A percentile compares a stretch with the other conserved stretches of the same genome.
These are phyloP conservation scores for Sturnira hondurensis DNA, from an alignment of 2,113 vertebrate species.

Conservation along the genomic window DNA sequence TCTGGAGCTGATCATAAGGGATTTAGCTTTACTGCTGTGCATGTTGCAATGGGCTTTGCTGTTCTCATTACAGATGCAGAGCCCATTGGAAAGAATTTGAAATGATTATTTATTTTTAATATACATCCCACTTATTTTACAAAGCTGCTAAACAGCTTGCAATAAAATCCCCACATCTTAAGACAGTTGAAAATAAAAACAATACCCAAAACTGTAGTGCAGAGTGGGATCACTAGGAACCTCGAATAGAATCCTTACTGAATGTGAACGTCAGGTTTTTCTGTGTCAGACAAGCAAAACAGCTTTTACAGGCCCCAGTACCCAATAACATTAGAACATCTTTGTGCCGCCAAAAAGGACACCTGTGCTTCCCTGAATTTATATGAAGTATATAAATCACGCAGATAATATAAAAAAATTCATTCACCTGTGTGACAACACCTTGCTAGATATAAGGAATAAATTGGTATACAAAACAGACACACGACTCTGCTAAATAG, in stretches of 20 bases:
- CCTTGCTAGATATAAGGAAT: neutral
- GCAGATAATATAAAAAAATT: neutral
- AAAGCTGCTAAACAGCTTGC: neutral
- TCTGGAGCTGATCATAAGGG: neutral
- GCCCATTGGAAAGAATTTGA: neutral
- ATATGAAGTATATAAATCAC: neutral
- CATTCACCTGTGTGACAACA: neutral
- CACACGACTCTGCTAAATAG: neutral
- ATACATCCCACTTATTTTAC: neutral
- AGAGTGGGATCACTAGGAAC: neutral
- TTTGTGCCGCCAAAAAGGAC: neutral
- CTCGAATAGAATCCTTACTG: neutral
- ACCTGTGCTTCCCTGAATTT: neutral
- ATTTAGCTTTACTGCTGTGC: neutral
- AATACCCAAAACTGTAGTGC: neutral
- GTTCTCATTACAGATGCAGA: neutral
- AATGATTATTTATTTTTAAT: slow-evolving; percentile 30
- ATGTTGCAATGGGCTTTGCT: neutral
- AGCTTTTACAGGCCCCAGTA: neutral
- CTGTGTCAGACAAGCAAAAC: neutral
- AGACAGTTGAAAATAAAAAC: slow-evolving; percentile 5
- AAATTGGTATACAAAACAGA: neutral
- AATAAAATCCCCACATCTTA: neutral
- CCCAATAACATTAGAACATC: neutral
- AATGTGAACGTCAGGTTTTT: neutral